These are phyloP conservation scores for fruit fly (Drosophila melanogaster) DNA, from an alignment of 1,140 invertebrate genomes.

Conservation along the genomic window DNA sequence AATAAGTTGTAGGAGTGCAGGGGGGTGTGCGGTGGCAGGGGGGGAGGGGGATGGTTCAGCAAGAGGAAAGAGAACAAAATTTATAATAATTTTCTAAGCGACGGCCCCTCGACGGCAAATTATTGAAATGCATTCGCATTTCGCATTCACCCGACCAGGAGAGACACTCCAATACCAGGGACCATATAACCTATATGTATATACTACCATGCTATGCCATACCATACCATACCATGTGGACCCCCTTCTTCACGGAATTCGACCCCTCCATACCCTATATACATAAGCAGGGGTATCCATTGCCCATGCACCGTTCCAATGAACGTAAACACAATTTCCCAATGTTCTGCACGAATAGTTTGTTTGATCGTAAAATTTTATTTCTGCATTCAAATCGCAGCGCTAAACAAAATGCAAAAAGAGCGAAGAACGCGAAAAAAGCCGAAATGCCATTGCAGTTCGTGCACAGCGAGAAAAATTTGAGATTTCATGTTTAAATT, in stretches of 20 bases:
- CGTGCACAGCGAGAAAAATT: neutral
- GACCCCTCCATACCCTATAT: neutral
- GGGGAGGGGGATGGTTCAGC: neutral
- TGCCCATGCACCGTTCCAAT: slow-evolving; percentile 43
- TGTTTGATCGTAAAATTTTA: slow-evolving; percentile 82
- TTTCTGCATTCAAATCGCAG: slow-evolving; percentile 78
- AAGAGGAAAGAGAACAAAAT: slow-evolving; percentile 38
- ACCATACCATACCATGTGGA: slow-evolving; percentile 6
- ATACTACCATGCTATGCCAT: neutral
- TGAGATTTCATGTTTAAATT: neutral
- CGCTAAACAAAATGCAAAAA: slow-evolving; percentile 57
- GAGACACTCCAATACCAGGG: slow-evolving; percentile 27
- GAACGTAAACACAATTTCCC: slow-evolving; percentile 78
- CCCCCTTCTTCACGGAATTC: slow-evolving; percentile 5
- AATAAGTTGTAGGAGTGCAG: slow-evolving; percentile 17
- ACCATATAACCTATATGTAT: slow-evolving; percentile 29
- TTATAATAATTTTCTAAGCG: slow-evolving; percentile 81
- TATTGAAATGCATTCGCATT: slow-evolving; percentile 80
- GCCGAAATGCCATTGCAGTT: slow-evolving; percentile 55
- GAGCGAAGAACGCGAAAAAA: slow-evolving; percentile 10
- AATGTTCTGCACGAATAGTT: slow-evolving; percentile 81
- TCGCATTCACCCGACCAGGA: slow-evolving; percentile 47
- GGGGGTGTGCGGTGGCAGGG: too few species aligned
- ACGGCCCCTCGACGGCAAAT: slow-evolving; percentile 73
- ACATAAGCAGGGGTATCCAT: slow-evolving; percentile 17